Evolutionary conservation across 2,888 invertebrate genomes (phyloP), one percentile per base, ranked within the genome.

Genomic region (Rhagium mordax): DNA sequence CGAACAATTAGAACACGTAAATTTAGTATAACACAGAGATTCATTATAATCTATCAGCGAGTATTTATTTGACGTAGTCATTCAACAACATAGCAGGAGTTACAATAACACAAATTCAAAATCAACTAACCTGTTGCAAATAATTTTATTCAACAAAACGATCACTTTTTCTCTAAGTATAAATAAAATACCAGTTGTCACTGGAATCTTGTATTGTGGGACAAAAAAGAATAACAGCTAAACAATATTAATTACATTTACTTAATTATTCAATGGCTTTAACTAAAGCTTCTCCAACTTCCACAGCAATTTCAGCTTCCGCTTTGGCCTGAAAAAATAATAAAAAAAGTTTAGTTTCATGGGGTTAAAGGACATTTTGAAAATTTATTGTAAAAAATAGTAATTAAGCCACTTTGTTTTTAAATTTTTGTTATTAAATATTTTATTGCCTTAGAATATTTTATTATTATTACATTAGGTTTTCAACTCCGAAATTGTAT

Each of bases 241-340:
- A 77, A 75, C 24, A 61, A 65, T 71, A 69, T 41, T 24, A 33
- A 59, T 20, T 78, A 71, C 78, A 53, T 29, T 24, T 15, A 67
- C 67, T 67, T 41, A 29, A 85, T 90, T 91, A 92, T 87, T 90
- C 89, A 73, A 92, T 90, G 76, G 98, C 98, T 88, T 95, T 96
- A 68, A 97, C 94, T 81, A 99, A 91, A 80, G 97, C 97, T 89
- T 98, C 98, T 65, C 95, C 96, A 67, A 98, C 97, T 89, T 99
- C 98, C 7, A 98, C 89, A 47, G 97, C 96, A 84, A 99, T 97
- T 76, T 93, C 93, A 65, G 98, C 98, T 89, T 97, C 97, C 15
- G 98, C 98, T 87, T 90, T 91, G 57, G 91, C 93, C 93, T 93
- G 85, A 6, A 90, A 88, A 69, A 72, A 66, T 74, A 79, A 24